Evolutionary conservation across 2,888 invertebrate genomes (phyloP), one percentile per base, ranked within the genome.

Genomic region (Macropis europaea): DNA sequence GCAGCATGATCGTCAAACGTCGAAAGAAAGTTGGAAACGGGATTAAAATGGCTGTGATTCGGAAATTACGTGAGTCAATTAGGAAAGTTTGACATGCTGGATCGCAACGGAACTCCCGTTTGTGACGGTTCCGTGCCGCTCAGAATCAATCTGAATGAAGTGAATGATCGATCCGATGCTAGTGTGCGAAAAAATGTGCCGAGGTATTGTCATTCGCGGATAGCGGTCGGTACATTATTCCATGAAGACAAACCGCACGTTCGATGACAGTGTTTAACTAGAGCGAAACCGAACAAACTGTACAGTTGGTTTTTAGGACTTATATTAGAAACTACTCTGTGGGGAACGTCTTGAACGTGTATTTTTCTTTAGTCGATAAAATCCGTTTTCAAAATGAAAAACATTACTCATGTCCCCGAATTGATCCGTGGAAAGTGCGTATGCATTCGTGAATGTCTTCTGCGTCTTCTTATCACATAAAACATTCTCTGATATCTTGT

Each of bases 221-320:
- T 6, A 36, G 34, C 36, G 4, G 13, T 9, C 24, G 24, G 11
- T 32, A 48, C 28, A 19, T n/a, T 28, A n/a, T 30, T 36, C n/a
- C 15, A 28, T n/a, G 17, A 45, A 28, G 48, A 45, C 26, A 57
- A 42, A 52, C 19, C 22, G 32, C 45, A n/a, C 34, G 11, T 32
- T 36, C 53, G 42, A 48, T 53, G 47, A 60, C 30, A 13, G 34
- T 52, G 45, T 50, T 9, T 52, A 64, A 69, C 50, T 69, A 57
- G 64, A 69, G 63, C 64, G 48, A 30, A 6, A 69, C 63, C 24
- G 47, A 43, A 50, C 54, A 48, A 36, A 50, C n/a, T n/a, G 24
- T 52, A 63, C 42, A 36, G 30, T 63, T 47, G 40, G 50, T 63
- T 63, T 62, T 42, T 28, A 30, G 26, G 24, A 22, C 56, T 63